Conservation (phyloP, 30 jellyfish, hydroid and myxozoan genomes). For the Mastigias papua region DNA sequence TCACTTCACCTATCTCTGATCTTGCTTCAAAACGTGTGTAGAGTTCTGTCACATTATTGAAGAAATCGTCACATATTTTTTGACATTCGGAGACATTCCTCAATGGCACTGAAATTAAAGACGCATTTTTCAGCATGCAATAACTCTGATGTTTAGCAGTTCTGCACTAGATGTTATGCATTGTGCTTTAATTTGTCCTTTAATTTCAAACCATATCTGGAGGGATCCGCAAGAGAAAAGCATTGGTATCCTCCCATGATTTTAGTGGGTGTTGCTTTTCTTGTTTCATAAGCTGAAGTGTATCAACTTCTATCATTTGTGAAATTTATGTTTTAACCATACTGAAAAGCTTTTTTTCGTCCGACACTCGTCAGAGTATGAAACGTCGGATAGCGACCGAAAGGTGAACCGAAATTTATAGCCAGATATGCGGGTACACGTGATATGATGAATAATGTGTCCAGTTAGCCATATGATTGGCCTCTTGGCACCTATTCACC, state of each 20-base stretch:
- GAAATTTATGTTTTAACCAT: no score
- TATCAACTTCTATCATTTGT: no score
- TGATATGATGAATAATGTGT: no score
- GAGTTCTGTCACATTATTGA: slow-evolving; percentile 14
- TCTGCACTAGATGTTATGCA: neutral
- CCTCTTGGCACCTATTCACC: no score
- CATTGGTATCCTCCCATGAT: neutral
- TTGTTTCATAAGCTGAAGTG: no score
- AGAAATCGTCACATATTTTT: slow-evolving; percentile 14
- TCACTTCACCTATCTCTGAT: slow-evolving; percentile 2
- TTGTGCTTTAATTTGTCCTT: neutral
- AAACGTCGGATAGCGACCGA: no score
- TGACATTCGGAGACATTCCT: neutral
- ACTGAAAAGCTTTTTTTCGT: no score
- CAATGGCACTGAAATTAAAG: neutral
- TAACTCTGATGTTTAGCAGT: neutral
- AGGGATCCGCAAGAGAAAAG: neutral
- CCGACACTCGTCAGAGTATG: no score
- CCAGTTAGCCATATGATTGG: no score
- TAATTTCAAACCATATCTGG: neutral
- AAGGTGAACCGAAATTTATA: no score
- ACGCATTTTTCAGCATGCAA: neutral
- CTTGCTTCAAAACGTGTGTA: neutral
- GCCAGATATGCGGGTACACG: no score
- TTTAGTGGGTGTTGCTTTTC: no score